A percentile compares a stretch with the other conserved stretches of the same genome.
phyloP scores from a whole-genome alignment of 2,113 vertebrate species.

The Psilopsiagon aymara region DNA sequence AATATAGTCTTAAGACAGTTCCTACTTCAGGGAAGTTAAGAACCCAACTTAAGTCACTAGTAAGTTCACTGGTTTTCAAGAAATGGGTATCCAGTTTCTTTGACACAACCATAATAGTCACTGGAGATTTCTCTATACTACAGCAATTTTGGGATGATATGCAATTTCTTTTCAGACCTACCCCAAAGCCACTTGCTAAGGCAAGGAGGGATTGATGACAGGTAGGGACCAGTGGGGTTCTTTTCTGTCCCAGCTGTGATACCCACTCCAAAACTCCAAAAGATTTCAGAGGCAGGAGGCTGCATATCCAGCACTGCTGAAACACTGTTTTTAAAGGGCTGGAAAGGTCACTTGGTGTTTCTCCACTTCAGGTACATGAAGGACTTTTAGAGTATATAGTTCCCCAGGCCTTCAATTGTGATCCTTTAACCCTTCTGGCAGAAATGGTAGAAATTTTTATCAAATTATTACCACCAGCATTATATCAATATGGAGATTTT shows the following conservation, averaged over 20 bases:
- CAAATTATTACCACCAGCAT: background rate
- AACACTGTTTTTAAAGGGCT: background rate
- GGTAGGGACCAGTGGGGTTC: background rate
- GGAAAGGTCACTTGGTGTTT: background rate
- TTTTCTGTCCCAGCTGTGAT: background rate
- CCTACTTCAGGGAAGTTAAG: background rate
- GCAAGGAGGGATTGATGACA: background rate
- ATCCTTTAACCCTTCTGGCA: background rate
- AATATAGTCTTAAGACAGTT: background rate
- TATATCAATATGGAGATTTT: background rate
- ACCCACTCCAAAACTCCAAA: background rate
- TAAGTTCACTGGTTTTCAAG: background rate
- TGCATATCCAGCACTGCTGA: background rate
- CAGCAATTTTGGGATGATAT: background rate
- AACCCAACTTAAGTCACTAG: background rate
- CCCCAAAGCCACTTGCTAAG: background rate
- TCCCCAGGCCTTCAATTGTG: background rate
- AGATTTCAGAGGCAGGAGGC: background rate
- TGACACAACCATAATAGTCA: background rate
- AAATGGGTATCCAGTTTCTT: background rate
- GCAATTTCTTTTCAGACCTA: background rate
- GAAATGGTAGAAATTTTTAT: background rate
- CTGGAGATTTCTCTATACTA: background rate
- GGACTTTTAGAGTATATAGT: background rate
- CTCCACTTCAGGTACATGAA: background rate